These are phyloP conservation scores for Danio choprae DNA, from an alignment of 2,797 vertebrate species.

Conservation along the genomic window DNA sequence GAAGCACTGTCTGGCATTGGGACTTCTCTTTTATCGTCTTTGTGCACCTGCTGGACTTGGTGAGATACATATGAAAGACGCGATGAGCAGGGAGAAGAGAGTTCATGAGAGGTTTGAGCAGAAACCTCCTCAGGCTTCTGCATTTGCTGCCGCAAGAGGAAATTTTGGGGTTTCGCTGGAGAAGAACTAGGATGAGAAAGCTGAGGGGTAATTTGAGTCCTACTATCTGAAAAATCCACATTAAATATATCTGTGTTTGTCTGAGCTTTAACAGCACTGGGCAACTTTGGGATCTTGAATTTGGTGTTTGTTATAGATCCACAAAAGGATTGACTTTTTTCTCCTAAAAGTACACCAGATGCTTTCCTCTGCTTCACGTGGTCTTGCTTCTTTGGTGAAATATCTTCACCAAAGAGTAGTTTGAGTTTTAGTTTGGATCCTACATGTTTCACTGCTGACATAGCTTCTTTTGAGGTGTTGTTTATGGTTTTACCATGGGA, in stretches of 20 bases:
- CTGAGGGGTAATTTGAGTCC: background rate
- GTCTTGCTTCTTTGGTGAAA: background rate
- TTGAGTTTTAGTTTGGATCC: slow-evolving; percentile 24
- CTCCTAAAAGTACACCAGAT: background rate
- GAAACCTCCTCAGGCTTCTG: background rate
- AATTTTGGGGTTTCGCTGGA: background rate
- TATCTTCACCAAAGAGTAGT: background rate
- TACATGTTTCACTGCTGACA: slow-evolving; percentile 8
- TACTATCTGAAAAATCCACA: background rate
- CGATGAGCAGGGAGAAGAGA: background rate
- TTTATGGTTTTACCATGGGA: background rate
- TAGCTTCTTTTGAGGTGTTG: slow-evolving; percentile 12
- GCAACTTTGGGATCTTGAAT: slow-evolving; percentile 75
- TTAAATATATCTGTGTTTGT: background rate
- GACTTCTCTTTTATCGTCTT: slow-evolving; percentile 9
- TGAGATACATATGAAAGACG: background rate
- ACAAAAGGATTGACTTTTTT: background rate
- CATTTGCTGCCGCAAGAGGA: background rate
- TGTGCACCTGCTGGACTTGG: slow-evolving; percentile 9
- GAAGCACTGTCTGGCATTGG: background rate
- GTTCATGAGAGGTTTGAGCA: slow-evolving; percentile 17
- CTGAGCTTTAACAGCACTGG: background rate
- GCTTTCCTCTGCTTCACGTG: slow-evolving; percentile 58
- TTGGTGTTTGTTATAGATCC: slow-evolving; percentile 20
- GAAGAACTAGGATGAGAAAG: background rate